Base-by-base conservation (phyloP, 2,797 vertebrate species). In the Gadopsis marmoratus region DNA sequence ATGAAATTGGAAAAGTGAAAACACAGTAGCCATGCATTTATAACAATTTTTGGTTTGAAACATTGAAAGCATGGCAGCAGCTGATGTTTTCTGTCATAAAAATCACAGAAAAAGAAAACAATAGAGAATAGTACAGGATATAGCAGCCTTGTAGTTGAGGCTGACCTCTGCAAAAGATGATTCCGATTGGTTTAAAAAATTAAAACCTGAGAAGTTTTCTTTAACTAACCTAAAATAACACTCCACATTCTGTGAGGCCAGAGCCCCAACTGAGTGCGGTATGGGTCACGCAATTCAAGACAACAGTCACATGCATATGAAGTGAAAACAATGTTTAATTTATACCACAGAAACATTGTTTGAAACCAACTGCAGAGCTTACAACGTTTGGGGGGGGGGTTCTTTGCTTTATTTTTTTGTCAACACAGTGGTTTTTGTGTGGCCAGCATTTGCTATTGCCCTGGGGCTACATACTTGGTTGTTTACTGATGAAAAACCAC, bases 401-500 rank as follows among this genome's bases (percentile, higher is more conserved):
- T 47, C 72, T 66, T 67, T 61, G 56, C 58, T 61, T 78, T 41
- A 37, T 54, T 71, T 29, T 78, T 64, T 65, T 35, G 6, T 69
- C 23, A 4, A 64, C 37, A 64, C 41, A 55, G 33, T 26, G 53
- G 39, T 56, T 82, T 75, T 73, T 82, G 21, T 83, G 78, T 54
- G 60, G 62, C 53, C n/a, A 55, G 39, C 43, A 35, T 86, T 81
- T 76, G 56, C 54, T 65, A 2, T 48, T 68, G 21, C 68, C 39
- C 53, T 9, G 17, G 26, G 78, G 74, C 53, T 17, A 65, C 56
- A 78, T 73, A 23, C 48, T 66, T 65, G 26, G 31, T 81, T 87
- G 75, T 84, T 91, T 86, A 82, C 77, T 83, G 76, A 86, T 66
- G 67, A 85, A 68, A 77, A 82, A 82, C 21, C 26, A 47, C 65